Percentiles rank a stretch among this genome's conserved stretches.
Conservation (phyloP, 2,113 vertebrate species). For the Acanthochromis polyacanthus region DNA sequence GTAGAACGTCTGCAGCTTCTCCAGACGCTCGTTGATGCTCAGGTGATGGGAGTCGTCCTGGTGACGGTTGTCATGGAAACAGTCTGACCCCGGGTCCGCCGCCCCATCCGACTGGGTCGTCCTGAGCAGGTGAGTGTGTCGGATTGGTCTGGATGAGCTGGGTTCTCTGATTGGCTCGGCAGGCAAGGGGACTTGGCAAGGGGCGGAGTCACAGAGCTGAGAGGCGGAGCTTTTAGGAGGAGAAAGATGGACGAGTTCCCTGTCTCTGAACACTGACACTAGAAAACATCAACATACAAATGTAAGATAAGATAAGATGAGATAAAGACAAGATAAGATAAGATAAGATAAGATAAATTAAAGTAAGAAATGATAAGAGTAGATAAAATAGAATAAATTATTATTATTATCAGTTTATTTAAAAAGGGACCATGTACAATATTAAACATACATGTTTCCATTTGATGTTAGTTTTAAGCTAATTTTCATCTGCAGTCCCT, state of each 20-base stretch:
- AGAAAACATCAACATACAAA: conserved; percentile 48
- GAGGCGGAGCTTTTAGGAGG: conserved; percentile 79
- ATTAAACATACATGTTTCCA: too few relatives aligned
- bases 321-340: too few relatives aligned
- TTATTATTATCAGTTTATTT: too few relatives aligned
- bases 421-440: too few relatives aligned
- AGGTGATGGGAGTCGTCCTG: conserved; percentile 61
- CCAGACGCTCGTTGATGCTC: conserved; percentile 75
- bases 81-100: conserved; percentile 49
- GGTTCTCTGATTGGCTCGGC: conserved; percentile 70
- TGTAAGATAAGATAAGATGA: background rate
- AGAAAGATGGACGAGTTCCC: conserved; percentile 74
- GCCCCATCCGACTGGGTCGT: conserved; percentile 55
- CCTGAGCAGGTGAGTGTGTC: conserved; percentile 69
- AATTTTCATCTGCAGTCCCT: too few relatives aligned
- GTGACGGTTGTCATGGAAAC: conserved; percentile 55
- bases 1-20: conserved; percentile 77
- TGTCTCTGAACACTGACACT: conserved; percentile 85
- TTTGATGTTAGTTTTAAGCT: too few relatives aligned
- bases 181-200: conserved; percentile 74
- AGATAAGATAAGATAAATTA: too few relatives aligned
- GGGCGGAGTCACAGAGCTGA: conserved; percentile 75
- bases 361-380: too few relatives aligned
- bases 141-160: conserved; percentile 44
- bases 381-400: too few relatives aligned